These are phyloP conservation scores for Rhadinocentrus ornatus DNA, from an alignment of 2,797 vertebrate species.

Conservation along the genomic window DNA sequence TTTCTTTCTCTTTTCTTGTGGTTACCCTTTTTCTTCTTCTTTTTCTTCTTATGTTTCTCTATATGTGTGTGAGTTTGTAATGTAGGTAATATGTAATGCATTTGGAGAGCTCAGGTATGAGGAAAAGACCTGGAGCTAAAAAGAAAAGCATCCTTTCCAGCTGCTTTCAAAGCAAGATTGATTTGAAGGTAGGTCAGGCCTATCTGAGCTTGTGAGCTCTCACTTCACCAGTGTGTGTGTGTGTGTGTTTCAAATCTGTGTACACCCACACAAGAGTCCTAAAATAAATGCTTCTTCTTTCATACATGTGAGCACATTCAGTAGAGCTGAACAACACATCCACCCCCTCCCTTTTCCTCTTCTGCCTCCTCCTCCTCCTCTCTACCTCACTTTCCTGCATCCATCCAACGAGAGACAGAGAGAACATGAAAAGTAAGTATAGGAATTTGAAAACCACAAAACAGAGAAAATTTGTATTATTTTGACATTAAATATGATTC, in stretches of 20 bases:
- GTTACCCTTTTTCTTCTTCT: slow-evolving; percentile 7
- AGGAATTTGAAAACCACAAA: slow-evolving; percentile 13
- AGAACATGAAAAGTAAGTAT: slow-evolving; percentile 30
- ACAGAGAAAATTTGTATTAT: slow-evolving; percentile 11
- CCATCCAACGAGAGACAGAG: slow-evolving; percentile 45
- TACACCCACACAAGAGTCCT: slow-evolving; percentile 77
- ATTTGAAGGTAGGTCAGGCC: slow-evolving; percentile 74
- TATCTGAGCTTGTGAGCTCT: slow-evolving; percentile 55
- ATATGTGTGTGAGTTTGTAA: slow-evolving; percentile 14
- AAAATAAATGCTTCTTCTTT: slow-evolving; percentile 85
- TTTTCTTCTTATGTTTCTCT: slow-evolving; percentile 25
- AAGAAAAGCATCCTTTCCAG: slow-evolving; percentile 51
- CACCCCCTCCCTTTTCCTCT: slow-evolving; percentile 62
- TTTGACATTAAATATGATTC: neutral
- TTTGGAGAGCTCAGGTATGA: slow-evolving; percentile 46
- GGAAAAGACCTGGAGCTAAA: slow-evolving; percentile 48
- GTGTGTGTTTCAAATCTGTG: slow-evolving; percentile 65
- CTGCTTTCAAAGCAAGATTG: slow-evolving; percentile 71
- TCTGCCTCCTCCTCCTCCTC: slow-evolving; percentile 54
- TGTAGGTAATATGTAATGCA: slow-evolving; percentile 41
- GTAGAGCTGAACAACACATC: slow-evolving; percentile 72
- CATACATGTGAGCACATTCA: slow-evolving; percentile 82
- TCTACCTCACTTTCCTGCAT: slow-evolving; percentile 48
- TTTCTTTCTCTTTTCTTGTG: slow-evolving; percentile 6
- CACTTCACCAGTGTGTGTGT: slow-evolving; percentile 47